These are phyloP conservation scores for Lobophora halterata DNA, from an alignment of 2,888 invertebrate species.

Conservation along the genomic window DNA sequence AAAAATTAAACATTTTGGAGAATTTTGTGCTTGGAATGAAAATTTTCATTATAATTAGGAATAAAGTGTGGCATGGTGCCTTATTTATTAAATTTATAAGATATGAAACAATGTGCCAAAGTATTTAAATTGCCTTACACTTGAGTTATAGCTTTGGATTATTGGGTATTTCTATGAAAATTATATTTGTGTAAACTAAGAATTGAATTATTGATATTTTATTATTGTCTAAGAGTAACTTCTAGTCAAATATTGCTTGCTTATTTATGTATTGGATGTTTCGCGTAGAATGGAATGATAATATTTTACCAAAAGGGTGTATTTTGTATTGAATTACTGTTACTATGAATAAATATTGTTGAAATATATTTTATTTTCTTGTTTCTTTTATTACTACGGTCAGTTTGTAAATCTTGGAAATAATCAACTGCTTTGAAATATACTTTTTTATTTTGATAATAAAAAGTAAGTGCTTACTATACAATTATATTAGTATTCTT, in stretches of 20 bases:
- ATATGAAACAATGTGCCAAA: slow-evolving; percentile 53
- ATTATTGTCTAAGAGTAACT: slow-evolving; percentile 37
- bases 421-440: too few relatives aligned
- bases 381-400: slow-evolving; percentile 15
- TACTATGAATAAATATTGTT: slow-evolving; percentile 70
- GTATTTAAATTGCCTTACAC: too few relatives aligned
- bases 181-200: slow-evolving; percentile 21
- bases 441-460: too few relatives aligned
- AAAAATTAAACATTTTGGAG: slow-evolving; percentile 4
- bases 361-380: slow-evolving; percentile 38
- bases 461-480: too few relatives aligned
- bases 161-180: slow-evolving; percentile 27
- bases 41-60: slow-evolving; percentile 25
- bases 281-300: slow-evolving; percentile 40
- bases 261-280: slow-evolving; percentile 35
- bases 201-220: slow-evolving; percentile 18
- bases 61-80: slow-evolving; percentile 58
- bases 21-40: slow-evolving; percentile 21
- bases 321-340: slow-evolving; percentile 73
- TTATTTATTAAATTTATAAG: slow-evolving; percentile 43
- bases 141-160: slow-evolving; percentile 35
- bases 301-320: slow-evolving; percentile 59
- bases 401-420: too few relatives aligned
- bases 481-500: too few relatives aligned
- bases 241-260: slow-evolving; percentile 55